These are phyloP conservation scores for Puma concolor DNA, from an alignment of 2,113 vertebrate species.

Conservation along the genomic window DNA sequence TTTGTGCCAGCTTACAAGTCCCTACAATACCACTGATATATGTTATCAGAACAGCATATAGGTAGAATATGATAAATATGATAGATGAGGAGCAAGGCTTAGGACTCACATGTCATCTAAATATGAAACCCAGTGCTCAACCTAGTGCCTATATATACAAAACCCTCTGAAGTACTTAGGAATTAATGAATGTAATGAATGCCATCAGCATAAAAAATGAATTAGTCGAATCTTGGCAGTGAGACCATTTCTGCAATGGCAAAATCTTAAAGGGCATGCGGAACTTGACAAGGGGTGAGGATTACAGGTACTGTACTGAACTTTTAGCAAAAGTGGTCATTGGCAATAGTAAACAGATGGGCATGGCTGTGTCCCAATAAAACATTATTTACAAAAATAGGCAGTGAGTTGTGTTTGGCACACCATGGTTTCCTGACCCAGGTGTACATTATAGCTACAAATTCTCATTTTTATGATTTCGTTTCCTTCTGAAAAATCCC, in stretches of 20 bases:
- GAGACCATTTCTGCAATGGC: not conserved
- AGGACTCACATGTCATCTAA: not conserved
- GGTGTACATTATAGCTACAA: not conserved
- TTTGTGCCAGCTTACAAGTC: not conserved
- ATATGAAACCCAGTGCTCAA: not conserved
- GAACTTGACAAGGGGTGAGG: not conserved
- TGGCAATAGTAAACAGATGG: not conserved
- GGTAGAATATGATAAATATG: not conserved
- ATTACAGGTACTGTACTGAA: not conserved
- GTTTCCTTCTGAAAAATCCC: constrained; percentile 7
- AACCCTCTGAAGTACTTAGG: not conserved
- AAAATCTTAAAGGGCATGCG: not conserved
- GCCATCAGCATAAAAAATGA: constrained; percentile 4
- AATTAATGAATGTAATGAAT: not conserved
- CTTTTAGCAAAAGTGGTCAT: not conserved
- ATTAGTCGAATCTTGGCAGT: not conserved
- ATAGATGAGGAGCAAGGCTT: not conserved
- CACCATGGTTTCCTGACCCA: not conserved
- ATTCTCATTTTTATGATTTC: not conserved
- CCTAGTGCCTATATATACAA: not conserved
- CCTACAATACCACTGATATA: not conserved
- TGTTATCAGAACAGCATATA: not conserved
- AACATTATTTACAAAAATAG: constrained; percentile 30
- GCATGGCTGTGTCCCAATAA: not conserved
- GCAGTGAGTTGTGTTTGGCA: not conserved